Percentiles rank a stretch among this genome's conserved stretches.
These are phyloP conservation scores for Anoura caudifer DNA, from an alignment of 2,113 vertebrate species.

Conservation along the genomic window DNA sequence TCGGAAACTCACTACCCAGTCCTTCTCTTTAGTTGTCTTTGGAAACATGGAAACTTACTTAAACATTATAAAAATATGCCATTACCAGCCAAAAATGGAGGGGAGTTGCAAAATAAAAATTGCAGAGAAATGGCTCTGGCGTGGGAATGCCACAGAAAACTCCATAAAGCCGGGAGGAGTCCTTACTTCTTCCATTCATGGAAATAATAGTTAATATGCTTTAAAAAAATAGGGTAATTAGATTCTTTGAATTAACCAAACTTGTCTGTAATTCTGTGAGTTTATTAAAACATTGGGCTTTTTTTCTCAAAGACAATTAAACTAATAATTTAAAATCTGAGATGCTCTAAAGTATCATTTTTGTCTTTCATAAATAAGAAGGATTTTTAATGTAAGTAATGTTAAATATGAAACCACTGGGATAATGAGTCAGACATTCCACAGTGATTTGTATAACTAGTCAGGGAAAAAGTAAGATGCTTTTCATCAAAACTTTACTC, in stretches of 20 bases:
- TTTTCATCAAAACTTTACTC: background rate
- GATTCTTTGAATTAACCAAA: background rate
- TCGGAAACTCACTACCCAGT: background rate
- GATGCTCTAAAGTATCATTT: background rate
- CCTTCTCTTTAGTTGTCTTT: slow-evolving; percentile 25
- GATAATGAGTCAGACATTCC: background rate
- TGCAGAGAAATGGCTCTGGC: background rate
- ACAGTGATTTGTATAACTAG: background rate
- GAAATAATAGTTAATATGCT: background rate
- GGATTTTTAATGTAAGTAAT: background rate
- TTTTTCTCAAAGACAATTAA: background rate
- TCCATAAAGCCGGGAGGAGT: background rate
- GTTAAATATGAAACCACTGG: background rate
- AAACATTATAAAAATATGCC: slow-evolving; percentile 49
- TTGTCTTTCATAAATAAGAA: background rate
- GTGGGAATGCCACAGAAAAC: background rate
- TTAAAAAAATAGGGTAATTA: background rate
- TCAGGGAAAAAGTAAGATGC: background rate
- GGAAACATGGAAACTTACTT: slow-evolving; percentile 27
- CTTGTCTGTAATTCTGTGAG: background rate
- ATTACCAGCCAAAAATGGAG: slow-evolving; percentile 28
- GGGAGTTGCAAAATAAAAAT: slow-evolving; percentile 31
- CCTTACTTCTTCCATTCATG: background rate
- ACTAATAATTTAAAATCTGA: background rate
- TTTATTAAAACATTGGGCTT: background rate